phyloP scores from a whole-genome alignment of 30 jellyfish, hydroid and myxozoan genomes.

The Sanderia malayensis region DNA sequence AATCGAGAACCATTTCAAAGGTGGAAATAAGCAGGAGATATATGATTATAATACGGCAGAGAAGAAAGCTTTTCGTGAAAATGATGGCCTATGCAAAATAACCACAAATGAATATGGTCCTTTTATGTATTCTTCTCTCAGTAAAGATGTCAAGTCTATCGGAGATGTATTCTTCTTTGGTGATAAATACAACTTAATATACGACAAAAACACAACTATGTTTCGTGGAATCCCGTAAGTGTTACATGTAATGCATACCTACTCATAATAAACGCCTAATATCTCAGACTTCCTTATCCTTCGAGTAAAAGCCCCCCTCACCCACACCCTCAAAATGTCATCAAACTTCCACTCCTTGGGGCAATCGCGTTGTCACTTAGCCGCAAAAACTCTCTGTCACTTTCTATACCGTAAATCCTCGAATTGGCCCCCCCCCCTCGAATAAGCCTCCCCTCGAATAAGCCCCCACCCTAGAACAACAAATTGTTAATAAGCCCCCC shows the following conservation, averaged over 20 bases:
- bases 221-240: conserved; percentile 20
- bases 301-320: neutral
- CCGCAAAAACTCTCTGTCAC: neutral
- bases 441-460: too few relatives aligned
- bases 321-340: neutral
- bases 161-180: conserved; percentile 7
- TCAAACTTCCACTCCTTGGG: neutral
- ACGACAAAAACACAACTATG: neutral
- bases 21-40: conserved; percentile 4
- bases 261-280: too few relatives aligned
- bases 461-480: too few relatives aligned
- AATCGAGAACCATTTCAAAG: neutral
- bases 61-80: neutral
- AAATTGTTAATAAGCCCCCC: too few relatives aligned
- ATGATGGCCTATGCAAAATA: neutral
- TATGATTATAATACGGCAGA: conserved; percentile 16
- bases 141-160: neutral
- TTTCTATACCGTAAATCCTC: too few relatives aligned
- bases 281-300: too few relatives aligned
- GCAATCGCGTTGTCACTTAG: neutral
- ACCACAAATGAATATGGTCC: neutral
- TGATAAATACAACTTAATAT: neutral
- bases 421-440: neutral
- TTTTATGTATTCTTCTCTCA: neutral
- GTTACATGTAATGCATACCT: neutral